phyloP scores from a whole-genome alignment of 2,888 invertebrate genomes.

The Aphidoletes aphidimyza region DNA sequence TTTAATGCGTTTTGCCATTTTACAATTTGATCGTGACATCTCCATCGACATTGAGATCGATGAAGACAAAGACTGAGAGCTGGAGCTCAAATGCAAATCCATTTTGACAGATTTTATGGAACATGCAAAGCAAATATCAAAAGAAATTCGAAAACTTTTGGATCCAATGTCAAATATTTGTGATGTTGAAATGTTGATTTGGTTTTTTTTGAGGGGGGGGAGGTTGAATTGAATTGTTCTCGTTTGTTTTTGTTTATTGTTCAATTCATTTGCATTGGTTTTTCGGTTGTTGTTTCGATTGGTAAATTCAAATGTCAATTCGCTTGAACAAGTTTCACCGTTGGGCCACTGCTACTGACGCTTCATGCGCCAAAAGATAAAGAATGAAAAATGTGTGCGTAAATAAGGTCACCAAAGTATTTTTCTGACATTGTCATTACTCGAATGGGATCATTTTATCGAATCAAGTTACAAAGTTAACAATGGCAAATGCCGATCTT shows the following conservation, averaged over 20 bases:
- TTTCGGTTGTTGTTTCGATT: not conserved
- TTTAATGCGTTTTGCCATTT: not conserved
- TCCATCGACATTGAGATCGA: too few relatives aligned
- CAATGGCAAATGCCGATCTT: constrained; percentile 25
- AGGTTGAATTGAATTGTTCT: not conserved
- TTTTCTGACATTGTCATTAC: constrained; percentile 10
- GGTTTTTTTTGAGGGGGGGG: not conserved
- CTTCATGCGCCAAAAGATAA: not conserved
- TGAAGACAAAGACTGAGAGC: too few relatives aligned
- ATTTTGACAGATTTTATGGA: not conserved
- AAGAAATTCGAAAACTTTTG: constrained; percentile 19
- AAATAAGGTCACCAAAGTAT: not conserved
- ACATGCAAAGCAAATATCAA: not conserved
- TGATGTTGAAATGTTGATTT: not conserved
- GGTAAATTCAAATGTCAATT: constrained; percentile 3
- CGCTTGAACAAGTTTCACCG: not conserved
- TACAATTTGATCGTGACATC: not conserved
- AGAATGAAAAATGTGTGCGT: constrained; percentile 6
- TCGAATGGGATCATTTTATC: constrained; percentile 11
- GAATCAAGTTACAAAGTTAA: constrained; percentile 49
- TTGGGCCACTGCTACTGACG: too few relatives aligned
- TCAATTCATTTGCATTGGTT: not conserved
- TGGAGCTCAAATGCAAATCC: not conserved
- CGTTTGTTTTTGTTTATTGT: not conserved
- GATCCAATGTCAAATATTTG: constrained; percentile 11